A percentile compares a stretch with the other conserved stretches of the same genome.
These are phyloP conservation scores for Leptinotarsa texana DNA, from an alignment of 1,140 invertebrate genomes.

Conservation along the genomic window DNA sequence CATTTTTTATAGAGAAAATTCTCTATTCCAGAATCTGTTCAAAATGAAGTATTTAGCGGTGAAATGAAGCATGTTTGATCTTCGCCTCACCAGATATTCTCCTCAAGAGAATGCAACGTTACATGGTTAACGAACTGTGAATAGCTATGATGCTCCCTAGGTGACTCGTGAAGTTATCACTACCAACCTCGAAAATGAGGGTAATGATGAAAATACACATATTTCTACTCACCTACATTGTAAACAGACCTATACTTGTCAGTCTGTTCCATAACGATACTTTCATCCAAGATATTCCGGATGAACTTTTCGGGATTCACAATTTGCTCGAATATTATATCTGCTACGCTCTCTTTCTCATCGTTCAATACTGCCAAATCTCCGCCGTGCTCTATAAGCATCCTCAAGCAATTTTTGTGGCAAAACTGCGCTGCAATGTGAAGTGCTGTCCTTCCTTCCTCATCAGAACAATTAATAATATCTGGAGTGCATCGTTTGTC, in stretches of 20 bases:
- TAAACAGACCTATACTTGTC: constrained; percentile 14
- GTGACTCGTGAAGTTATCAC: no score
- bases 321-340: constrained; percentile 32
- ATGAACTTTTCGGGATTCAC: constrained; percentile 32
- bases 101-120: no score
- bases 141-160: no score
- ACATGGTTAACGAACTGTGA: no score
- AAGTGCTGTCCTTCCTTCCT: constrained; percentile 31
- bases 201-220: neutral
- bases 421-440: constrained; percentile 31
- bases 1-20: no score
- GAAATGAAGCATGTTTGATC: no score
- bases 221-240: constrained; percentile 24
- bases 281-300: constrained; percentile 29
- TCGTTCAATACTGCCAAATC: constrained; percentile 14
- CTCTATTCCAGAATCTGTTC: no score
- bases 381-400: constrained; percentile 29
- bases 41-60: no score
- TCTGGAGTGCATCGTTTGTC: constrained; percentile 28
- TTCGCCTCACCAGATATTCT: no score
- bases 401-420: constrained; percentile 30
- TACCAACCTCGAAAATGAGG: no score
- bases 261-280: constrained; percentile 17
- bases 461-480: constrained; percentile 29
- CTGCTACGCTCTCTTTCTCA: constrained; percentile 34